phyloP scores from a whole-genome alignment of 2,888 invertebrate genomes.

The Clostera curtula region DNA sequence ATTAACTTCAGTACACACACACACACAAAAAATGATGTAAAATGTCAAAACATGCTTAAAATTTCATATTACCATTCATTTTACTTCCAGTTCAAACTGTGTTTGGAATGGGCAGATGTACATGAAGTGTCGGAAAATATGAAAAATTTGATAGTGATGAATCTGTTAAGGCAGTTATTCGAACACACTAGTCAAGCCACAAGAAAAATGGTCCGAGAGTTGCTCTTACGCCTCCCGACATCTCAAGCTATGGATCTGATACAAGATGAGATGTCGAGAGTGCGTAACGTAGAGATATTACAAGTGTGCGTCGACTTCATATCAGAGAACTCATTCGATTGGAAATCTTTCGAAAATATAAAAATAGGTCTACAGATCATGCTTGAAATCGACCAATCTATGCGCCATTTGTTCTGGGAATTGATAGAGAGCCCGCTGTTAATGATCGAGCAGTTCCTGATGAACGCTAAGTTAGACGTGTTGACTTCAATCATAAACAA shows the following conservation, averaged over 20 bases:
- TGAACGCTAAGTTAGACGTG: constrained; percentile 87
- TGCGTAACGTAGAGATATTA: constrained; percentile 77
- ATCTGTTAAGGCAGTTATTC: constrained; percentile 73
- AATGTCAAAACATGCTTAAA: no score
- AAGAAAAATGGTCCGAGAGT: constrained; percentile 57
- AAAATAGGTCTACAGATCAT: constrained; percentile 81
- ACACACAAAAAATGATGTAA: no score
- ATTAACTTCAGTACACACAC: no score
- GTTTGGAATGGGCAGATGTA: constrained; percentile 81
- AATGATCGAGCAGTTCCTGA: constrained; percentile 88
- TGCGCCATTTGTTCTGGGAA: constrained; percentile 77
- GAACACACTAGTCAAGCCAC: constrained; percentile 66
- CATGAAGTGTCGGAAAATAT: constrained; percentile 75
- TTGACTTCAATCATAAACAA: constrained; percentile 77
- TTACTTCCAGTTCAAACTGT: constrained; percentile 74
- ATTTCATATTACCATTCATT: not conserved
- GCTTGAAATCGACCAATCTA: constrained; percentile 70
- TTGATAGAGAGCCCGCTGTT: constrained; percentile 81
- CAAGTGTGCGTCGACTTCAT: constrained; percentile 79
- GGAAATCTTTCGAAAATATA: constrained; percentile 74
- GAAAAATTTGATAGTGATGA: constrained; percentile 69
- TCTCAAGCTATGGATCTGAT: constrained; percentile 77
- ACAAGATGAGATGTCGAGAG: constrained; percentile 76
- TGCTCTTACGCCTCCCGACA: constrained; percentile 76
- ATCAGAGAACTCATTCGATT: constrained; percentile 63